These are phyloP conservation scores for Pao palembangensis DNA, from an alignment of 2,113 vertebrate genomes.

Conservation along the genomic window DNA sequence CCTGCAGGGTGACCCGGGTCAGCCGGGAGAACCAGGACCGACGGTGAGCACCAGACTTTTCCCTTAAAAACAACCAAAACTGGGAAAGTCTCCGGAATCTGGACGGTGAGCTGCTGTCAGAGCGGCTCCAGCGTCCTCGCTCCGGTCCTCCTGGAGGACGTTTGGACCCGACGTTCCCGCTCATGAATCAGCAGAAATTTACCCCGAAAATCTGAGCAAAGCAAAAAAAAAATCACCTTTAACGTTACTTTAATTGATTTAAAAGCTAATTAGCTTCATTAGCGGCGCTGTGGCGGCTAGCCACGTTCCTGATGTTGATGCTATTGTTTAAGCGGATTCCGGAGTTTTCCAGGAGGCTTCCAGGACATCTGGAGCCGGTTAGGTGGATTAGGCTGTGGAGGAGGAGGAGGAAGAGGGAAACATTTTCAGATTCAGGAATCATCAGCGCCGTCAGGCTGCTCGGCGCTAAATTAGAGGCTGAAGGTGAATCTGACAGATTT, in stretches of 20 bases:
- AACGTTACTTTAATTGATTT: too few relatives aligned
- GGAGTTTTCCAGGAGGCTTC: conserved; percentile 66
- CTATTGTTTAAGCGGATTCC: conserved; percentile 71
- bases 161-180: neutral
- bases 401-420: conserved; percentile 50
- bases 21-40: conserved; percentile 83
- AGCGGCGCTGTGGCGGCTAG: conserved; percentile 4
- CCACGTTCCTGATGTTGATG: conserved; percentile 53
- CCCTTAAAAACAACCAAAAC: too few relatives aligned
- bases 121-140: too few relatives aligned
- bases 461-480: conserved; percentile 1
- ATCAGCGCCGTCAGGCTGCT: conserved; percentile 59
- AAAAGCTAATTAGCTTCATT: too few relatives aligned
- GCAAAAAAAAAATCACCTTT: too few relatives aligned
- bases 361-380: conserved; percentile 74
- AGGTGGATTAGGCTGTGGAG: conserved; percentile 64
- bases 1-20: conserved; percentile 87
- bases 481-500: too few relatives aligned
- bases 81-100: too few relatives aligned
- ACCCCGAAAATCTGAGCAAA: too few relatives aligned
- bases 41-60: conserved; percentile 72
- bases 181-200: neutral
- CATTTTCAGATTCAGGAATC: conserved; percentile 62
- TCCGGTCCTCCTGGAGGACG: too few relatives aligned
- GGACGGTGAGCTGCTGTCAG: neutral